phyloP scores from a whole-genome alignment of 2,797 vertebrate species.

The Amniataba percoides region DNA sequence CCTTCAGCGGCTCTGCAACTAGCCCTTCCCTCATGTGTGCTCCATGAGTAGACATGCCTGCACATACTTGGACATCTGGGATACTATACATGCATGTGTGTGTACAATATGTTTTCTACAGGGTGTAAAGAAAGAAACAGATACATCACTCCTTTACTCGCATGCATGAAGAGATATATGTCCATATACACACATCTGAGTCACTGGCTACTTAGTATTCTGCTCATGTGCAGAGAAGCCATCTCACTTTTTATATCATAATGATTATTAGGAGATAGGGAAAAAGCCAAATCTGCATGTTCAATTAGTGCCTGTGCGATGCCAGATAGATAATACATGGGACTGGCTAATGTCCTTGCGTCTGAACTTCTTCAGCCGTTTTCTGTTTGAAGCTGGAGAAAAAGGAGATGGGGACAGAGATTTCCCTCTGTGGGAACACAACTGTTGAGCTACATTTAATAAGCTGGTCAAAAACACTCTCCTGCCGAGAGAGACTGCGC shows the following conservation, averaged over 20 bases:
- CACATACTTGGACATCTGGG: slow-evolving; percentile 29
- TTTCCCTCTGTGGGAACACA: slow-evolving; percentile 76
- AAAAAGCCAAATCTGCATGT: slow-evolving; percentile 84
- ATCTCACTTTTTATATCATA: slow-evolving; percentile 82
- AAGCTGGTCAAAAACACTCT: slow-evolving; percentile 81
- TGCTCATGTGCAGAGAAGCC: slow-evolving; percentile 59
- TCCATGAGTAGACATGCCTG: slow-evolving; percentile 38
- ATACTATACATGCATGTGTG: background rate
- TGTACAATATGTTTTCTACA: slow-evolving; percentile 22
- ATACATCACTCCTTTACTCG: slow-evolving; percentile 11
- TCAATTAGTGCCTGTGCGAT: slow-evolving; percentile 82
- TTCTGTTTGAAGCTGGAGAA: slow-evolving; percentile 74
- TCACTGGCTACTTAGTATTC: slow-evolving; percentile 79
- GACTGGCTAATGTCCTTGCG: slow-evolving; percentile 81
- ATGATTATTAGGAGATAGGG: slow-evolving; percentile 83
- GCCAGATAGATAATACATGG: slow-evolving; percentile 82
- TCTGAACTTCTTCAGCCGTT: slow-evolving; percentile 77
- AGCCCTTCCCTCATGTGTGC: slow-evolving; percentile 63
- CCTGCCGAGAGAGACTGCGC: slow-evolving; percentile 74
- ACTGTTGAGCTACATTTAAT: slow-evolving; percentile 86
- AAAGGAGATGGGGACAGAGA: slow-evolving; percentile 65
- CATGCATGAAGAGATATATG: slow-evolving; percentile 39
- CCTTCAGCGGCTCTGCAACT: slow-evolving; percentile 83
- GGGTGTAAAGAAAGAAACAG: slow-evolving; percentile 10
- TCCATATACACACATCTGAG: slow-evolving; percentile 48